A percentile compares a stretch with the other conserved stretches of the same genome.
Conservation (phyloP, 2,888 invertebrate species). For the Hemithea aestivaria region DNA sequence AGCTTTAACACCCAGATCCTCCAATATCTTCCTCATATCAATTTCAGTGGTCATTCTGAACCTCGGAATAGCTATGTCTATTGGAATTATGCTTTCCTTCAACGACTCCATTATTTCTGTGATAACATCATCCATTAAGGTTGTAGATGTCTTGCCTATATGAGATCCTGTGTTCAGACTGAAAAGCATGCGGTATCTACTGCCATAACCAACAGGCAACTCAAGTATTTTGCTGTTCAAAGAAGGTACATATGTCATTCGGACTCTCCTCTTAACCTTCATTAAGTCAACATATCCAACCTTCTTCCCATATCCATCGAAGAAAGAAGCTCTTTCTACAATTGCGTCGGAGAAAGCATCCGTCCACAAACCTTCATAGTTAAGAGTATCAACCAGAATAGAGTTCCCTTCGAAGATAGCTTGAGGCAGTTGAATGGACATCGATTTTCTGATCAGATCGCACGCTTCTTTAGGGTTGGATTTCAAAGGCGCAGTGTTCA, state of each 20-base stretch:
- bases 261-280: slow-evolving; percentile 30
- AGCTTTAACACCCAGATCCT: slow-evolving; percentile 26
- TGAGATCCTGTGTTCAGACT: slow-evolving; percentile 23
- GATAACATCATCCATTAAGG: slow-evolving; percentile 28
- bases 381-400: slow-evolving; percentile 19
- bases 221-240: slow-evolving; percentile 34
- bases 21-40: slow-evolving; percentile 27
- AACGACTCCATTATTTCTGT: slow-evolving; percentile 31
- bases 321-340: slow-evolving; percentile 30
- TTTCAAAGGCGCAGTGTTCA: too few relatives aligned
- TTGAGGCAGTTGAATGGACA: not conserved
- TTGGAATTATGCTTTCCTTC: slow-evolving; percentile 31
- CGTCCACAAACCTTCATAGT: slow-evolving; percentile 29
- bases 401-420: slow-evolving; percentile 26
- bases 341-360: slow-evolving; percentile 29
- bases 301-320: slow-evolving; percentile 26
- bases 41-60: slow-evolving; percentile 32
- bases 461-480: too few relatives aligned
- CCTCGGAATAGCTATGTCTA: slow-evolving; percentile 37
- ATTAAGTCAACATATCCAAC: slow-evolving; percentile 37
- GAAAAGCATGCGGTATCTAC: slow-evolving; percentile 35
- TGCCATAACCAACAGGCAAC: slow-evolving; percentile 34
- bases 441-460: not conserved
- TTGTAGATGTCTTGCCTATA: slow-evolving; percentile 12
- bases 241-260: slow-evolving; percentile 30